These are phyloP conservation scores for Oncorhynchus clarkii DNA, from an alignment of 2,113 vertebrate species.

Conservation along the genomic window DNA sequence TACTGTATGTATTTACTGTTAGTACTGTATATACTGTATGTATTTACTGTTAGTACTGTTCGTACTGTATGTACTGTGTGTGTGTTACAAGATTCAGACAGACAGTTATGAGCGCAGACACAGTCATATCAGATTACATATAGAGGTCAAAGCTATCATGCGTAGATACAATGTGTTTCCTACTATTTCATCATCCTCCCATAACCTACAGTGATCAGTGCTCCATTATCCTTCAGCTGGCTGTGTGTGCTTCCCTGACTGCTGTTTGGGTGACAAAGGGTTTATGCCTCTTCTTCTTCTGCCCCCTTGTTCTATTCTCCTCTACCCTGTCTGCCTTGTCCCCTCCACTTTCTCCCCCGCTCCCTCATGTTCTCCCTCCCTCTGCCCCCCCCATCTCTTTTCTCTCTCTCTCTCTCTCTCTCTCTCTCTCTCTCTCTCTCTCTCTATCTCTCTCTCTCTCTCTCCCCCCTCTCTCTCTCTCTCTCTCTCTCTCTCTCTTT, in stretches of 20 bases:
- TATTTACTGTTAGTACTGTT: too few species aligned
- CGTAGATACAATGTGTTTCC: constrained; percentile 46
- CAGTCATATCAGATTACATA: constrained; percentile 44
- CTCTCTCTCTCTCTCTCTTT: too few species aligned
- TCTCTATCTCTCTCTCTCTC: not conserved
- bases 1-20: too few species aligned
- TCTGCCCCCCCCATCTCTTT: not conserved
- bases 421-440: not conserved
- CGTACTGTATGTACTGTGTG: too few species aligned
- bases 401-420: not conserved
- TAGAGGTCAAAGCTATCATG: constrained; percentile 59
- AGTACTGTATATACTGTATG: too few species aligned
- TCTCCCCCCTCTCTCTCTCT: too few species aligned
- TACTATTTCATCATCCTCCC: constrained; percentile 64
- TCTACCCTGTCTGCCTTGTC: constrained; percentile 7
- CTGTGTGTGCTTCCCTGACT: not conserved
- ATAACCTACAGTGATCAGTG: not conserved
- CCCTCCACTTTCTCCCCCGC: constrained; percentile 5
- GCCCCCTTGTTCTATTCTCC: not conserved
- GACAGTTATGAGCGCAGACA: constrained; percentile 46
- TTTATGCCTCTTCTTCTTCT: not conserved
- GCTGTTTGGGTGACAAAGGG: not conserved
- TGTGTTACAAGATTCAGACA: constrained; percentile 41
- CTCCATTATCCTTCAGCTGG: too few species aligned
- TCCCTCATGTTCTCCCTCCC: constrained; percentile 28